Conservation (phyloP, 2,113 vertebrate genomes). For the Onychorhynchus coronatus region DNA sequence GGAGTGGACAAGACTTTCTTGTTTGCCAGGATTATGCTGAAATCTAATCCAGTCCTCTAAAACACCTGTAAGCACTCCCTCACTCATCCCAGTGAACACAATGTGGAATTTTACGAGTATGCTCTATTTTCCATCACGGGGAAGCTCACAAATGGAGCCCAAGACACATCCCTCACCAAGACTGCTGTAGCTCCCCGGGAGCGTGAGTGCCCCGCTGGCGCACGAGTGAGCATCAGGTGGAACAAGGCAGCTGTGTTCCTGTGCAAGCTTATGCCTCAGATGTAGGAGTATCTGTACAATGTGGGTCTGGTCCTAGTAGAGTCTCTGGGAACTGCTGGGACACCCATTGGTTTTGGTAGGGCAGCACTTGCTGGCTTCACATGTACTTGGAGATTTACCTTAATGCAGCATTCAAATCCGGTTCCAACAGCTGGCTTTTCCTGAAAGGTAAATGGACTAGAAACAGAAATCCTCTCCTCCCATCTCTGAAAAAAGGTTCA, state of each 20-base stretch:
- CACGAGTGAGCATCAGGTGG: neutral
- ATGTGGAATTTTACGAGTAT: neutral
- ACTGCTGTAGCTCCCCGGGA: neutral
- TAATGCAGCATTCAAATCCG: neutral
- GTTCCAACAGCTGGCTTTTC: neutral
- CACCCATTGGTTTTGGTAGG: rapidly evolving
- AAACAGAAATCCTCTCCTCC: neutral
- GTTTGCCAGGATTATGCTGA: neutral
- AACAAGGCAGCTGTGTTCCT: neutral
- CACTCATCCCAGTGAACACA: rapidly evolving
- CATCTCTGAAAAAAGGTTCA: neutral
- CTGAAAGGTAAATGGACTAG: rapidly evolving
- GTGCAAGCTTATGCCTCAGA: neutral
- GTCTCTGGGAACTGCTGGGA: neutral
- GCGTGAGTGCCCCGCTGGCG: rapidly evolving
- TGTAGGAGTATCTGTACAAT: neutral
- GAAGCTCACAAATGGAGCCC: neutral
- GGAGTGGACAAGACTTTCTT: neutral
- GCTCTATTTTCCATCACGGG: neutral
- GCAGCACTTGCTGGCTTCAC: neutral
- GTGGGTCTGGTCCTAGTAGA: neutral
- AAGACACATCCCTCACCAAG: no score
- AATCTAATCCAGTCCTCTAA: neutral
- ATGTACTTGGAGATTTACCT: neutral
- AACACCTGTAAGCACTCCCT: neutral